Conservation (phyloP, 1,140 invertebrate genomes). For the Lepidotrigona ventralis region DNA sequence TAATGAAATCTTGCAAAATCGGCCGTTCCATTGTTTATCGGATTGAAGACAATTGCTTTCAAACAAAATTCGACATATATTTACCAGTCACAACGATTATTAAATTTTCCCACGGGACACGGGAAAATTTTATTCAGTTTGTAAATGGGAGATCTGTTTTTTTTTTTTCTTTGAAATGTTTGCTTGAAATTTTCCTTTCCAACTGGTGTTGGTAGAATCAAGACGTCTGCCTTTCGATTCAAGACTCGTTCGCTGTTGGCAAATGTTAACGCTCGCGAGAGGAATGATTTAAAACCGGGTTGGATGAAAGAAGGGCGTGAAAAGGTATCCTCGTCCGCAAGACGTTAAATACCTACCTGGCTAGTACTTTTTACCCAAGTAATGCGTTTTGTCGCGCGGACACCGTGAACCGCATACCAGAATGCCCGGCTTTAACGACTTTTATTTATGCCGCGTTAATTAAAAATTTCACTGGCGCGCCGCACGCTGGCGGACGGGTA, state of each 20-base stretch:
- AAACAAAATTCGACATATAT: background rate
- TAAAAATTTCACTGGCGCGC: slow-evolving; percentile 34
- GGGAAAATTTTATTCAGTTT: background rate
- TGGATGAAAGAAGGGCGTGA: no score
- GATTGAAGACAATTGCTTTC: background rate
- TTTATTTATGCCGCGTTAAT: slow-evolving; percentile 45
- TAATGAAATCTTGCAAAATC: background rate
- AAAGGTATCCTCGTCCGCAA: no score
- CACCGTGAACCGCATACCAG: slow-evolving; percentile 2
- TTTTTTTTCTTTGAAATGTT: background rate
- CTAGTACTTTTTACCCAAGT: background rate
- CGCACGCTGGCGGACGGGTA: background rate
- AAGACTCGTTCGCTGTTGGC: no score
- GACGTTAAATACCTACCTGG: background rate
- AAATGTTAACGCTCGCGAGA: no score
- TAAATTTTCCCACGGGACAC: background rate
- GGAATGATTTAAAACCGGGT: no score
- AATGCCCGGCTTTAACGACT: slow-evolving; percentile 11
- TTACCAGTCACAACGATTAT: background rate
- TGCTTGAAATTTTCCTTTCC: no score
- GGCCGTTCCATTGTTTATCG: no score
- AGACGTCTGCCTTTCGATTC: no score
- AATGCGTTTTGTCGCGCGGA: background rate
- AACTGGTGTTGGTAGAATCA: no score
- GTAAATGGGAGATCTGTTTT: background rate